These are phyloP conservation scores for Syrrhaptes paradoxus DNA, from an alignment of 2,113 vertebrate species.

Conservation along the genomic window DNA sequence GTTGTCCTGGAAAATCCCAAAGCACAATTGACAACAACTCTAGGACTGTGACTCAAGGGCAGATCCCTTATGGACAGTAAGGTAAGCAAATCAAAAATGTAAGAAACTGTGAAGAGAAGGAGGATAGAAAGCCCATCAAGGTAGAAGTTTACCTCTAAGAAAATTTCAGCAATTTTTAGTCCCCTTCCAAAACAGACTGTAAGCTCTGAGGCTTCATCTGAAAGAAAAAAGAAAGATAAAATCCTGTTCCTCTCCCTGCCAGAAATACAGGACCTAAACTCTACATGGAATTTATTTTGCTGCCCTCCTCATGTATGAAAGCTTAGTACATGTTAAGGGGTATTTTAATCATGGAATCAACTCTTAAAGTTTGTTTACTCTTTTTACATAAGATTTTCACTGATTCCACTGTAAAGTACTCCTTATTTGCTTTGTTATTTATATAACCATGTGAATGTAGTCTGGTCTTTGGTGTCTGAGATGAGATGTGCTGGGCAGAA, in stretches of 20 bases:
- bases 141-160: background rate
- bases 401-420: background rate
- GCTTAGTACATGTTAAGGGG: background rate
- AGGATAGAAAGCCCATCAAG: background rate
- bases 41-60: background rate
- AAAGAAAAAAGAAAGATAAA: background rate
- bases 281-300: background rate
- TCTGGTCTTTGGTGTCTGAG: background rate
- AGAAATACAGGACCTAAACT: background rate
- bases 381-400: background rate
- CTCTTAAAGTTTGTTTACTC: background rate
- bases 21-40: background rate
- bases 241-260: fast-evolving
- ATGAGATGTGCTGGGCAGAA: background rate
- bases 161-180: background rate
- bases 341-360: background rate
- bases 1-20: background rate
- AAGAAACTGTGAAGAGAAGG: background rate
- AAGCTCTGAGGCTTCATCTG: background rate
- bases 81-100: background rate
- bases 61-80: background rate
- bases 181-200: fast-evolving
- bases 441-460: background rate
- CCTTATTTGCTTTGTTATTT: background rate
- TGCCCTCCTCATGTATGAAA: background rate